Evolutionary conservation across 2,113 vertebrate species (phyloP).

Genomic region (Silurus glanis): DNA sequence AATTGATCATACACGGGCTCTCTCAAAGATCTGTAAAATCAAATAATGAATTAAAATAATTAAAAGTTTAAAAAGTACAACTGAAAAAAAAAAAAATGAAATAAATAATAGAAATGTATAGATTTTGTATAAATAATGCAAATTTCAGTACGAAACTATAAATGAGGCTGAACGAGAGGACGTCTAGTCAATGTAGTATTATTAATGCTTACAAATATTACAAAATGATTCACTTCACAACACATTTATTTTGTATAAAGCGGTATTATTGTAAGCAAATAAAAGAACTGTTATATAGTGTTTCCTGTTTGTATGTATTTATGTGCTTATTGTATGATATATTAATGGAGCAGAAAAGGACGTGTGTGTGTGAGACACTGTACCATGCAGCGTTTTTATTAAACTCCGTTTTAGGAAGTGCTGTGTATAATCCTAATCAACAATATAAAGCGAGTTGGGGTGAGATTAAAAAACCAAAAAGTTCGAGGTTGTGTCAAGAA

Average conservation of each 20-base stretch:
- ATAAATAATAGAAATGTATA: not conserved
- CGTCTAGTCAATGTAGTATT: no score
- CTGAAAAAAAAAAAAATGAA: not conserved
- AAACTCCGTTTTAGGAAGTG: not conserved
- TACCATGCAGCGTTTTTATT: no score
- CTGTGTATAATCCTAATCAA: slow-evolving; percentile 6
- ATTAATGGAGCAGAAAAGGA: no score
- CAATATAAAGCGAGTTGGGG: not conserved
- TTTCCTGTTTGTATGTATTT: not conserved
- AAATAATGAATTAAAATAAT: not conserved
- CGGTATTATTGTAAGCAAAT: not conserved
- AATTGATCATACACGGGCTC: not conserved
- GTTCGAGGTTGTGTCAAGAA: not conserved
- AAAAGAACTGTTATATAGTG: not conserved
- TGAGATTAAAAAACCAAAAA: not conserved
- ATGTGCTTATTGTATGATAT: not conserved
- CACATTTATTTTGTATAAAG: not conserved
- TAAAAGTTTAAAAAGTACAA: not conserved
- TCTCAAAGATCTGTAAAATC: not conserved
- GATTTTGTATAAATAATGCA: no score
- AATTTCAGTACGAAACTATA: no score
- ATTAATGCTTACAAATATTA: not conserved
- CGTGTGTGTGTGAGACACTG: no score
- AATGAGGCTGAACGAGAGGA: no score
- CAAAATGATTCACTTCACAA: not conserved